phyloP scores from a whole-genome alignment of 2,888 invertebrate genomes.

The Drosophila bunnanda region DNA sequence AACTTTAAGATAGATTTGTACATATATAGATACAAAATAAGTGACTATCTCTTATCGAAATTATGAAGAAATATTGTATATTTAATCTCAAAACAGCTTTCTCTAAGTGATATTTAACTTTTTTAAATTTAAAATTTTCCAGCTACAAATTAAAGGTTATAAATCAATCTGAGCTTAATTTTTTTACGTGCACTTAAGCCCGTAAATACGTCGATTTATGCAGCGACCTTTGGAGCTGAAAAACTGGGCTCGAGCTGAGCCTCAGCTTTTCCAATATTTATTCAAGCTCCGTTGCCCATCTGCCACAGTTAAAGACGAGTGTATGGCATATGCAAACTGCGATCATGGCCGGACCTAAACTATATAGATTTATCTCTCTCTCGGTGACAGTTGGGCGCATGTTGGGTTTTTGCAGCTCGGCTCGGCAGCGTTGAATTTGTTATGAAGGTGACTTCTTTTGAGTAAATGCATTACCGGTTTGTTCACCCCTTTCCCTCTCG shows the following conservation, averaged over 20 bases:
- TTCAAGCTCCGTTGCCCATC: conserved; percentile 16
- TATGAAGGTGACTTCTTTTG: conserved; percentile 80
- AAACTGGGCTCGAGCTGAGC: conserved; percentile 28
- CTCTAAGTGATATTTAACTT: background rate
- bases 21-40: background rate
- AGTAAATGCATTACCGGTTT: conserved; percentile 79
- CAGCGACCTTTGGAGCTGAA: conserved; percentile 31
- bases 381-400: conserved; percentile 27
- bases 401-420: conserved; percentile 42
- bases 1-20: background rate
- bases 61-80: background rate
- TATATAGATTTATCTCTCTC: conserved; percentile 34
- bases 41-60: background rate
- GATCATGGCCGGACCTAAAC: conserved; percentile 43
- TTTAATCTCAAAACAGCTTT: background rate
- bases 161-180: background rate
- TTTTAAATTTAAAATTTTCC: too few species aligned
- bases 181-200: background rate
- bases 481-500: conserved; percentile 31
- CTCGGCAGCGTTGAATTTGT: conserved; percentile 47
- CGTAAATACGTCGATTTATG: background rate
- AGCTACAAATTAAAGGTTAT: background rate
- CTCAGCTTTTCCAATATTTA: conserved; percentile 31
- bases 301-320: background rate
- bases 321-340: conserved; percentile 37